Percentiles rank a stretch among this genome's conserved stretches.
Evolutionary conservation across 2,797 vertebrate species (phyloP).

Genomic region (Paratrypauchen microcephalus): DNA sequence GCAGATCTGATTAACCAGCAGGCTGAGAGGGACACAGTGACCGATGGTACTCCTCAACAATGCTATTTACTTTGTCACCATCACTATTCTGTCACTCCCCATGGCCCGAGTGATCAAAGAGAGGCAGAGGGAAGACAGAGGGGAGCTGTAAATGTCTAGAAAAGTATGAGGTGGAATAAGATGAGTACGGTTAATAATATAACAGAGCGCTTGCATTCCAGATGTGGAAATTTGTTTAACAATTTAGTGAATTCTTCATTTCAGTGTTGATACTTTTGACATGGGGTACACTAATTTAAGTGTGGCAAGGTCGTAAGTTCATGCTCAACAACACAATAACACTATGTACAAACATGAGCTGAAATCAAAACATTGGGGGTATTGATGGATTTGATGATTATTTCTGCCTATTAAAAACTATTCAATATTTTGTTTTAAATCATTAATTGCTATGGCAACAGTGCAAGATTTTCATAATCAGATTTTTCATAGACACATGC

Average conservation of each 20-base stretch:
- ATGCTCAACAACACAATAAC: neutral
- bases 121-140: slow-evolving; percentile 28
- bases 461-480: no score
- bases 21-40: slow-evolving; percentile 67
- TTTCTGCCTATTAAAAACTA: no score
- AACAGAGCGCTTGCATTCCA: neutral
- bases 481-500: no score
- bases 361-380: no score
- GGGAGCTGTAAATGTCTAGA: slow-evolving; percentile 2
- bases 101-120: slow-evolving; percentile 59
- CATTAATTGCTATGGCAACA: no score
- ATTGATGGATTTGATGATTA: no score
- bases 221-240: neutral
- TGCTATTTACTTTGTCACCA: slow-evolving; percentile 53
- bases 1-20: slow-evolving; percentile 71
- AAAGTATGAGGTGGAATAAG: neutral
- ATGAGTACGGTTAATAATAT: neutral
- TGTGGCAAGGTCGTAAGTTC: no score
- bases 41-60: slow-evolving; percentile 54
- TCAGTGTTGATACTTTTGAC: neutral
- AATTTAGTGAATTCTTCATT: no score
- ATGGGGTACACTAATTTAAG: neutral
- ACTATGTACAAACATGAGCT: neutral
- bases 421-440: no score
- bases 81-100: slow-evolving; percentile 40